Evolutionary conservation across 2,113 vertebrate genomes (phyloP).

Genomic region (Diphyllodes magnificus): DNA sequence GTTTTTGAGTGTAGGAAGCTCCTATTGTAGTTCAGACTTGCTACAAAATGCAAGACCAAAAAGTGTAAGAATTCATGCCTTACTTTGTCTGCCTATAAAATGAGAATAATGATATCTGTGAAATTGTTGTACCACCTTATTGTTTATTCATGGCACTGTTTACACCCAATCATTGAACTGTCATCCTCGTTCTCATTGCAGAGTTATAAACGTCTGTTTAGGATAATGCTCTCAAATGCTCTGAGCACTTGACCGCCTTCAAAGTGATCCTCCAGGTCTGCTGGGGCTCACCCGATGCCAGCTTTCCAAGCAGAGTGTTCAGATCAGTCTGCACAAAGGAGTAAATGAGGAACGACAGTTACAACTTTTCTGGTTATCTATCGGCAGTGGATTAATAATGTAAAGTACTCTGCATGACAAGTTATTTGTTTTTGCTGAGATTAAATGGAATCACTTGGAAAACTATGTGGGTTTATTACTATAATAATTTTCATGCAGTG

Average conservation of each 20-base stretch:
- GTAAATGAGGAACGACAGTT: neutral
- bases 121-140: neutral
- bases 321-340: neutral
- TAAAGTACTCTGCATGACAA: constrained; percentile 12
- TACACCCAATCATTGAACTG: neutral
- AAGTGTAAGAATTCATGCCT: neutral
- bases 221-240: neutral
- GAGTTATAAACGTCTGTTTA: neutral
- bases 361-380: neutral
- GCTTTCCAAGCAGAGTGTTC: neutral
- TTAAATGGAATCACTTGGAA: constrained; percentile 48
- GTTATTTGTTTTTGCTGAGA: constrained; percentile 52
- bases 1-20: neutral
- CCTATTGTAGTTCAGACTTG: neutral
- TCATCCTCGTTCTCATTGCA: neutral
- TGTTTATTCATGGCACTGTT: neutral
- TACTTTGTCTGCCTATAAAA: neutral
- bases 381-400: neutral
- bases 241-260: neutral
- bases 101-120: neutral
- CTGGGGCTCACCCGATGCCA: neutral
- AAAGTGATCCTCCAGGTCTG: neutral
- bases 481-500: constrained; percentile 43
- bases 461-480: constrained; percentile 47
- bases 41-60: neutral